A percentile compares a stretch with the other conserved stretches of the same genome.
phyloP scores from a whole-genome alignment of 2,113 vertebrate species.

The Tachysurus fulvidraco region DNA sequence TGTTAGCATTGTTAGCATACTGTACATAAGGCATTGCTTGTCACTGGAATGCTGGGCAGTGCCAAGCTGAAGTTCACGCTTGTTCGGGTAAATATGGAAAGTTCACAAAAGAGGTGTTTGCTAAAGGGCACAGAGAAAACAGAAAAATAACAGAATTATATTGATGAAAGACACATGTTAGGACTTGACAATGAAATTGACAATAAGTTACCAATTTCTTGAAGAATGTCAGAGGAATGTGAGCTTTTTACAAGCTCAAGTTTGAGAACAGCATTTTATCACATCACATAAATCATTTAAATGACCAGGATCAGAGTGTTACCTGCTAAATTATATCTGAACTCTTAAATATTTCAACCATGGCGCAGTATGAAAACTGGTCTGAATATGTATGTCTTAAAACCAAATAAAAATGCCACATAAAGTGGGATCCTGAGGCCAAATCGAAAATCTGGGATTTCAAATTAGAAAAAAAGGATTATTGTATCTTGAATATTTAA shows the following conservation, averaged over 20 bases:
- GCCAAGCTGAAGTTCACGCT: not conserved
- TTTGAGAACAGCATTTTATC: not conserved
- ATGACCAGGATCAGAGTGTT: not conserved
- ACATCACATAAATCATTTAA: not conserved
- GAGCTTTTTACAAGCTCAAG: not conserved
- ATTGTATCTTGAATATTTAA: not conserved
- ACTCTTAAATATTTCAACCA: not conserved
- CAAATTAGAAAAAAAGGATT: not conserved
- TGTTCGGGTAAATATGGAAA: not conserved
- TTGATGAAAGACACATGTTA: too few species aligned
- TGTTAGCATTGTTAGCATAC: too few species aligned
- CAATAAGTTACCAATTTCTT: not conserved
- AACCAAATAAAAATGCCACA: not conserved
- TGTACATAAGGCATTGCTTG: not conserved
- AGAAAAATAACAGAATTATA: not conserved
- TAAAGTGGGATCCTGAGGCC: not conserved
- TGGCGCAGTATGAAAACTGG: not conserved
- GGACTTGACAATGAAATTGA: not conserved
- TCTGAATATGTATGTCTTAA: not conserved
- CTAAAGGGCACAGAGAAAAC: not conserved
- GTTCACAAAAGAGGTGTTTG: not conserved
- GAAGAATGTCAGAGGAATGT: not conserved
- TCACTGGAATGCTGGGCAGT: not conserved
- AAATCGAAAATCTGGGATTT: not conserved
- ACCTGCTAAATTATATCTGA: not conserved